These are phyloP conservation scores for Caenorhabditis uteleia DNA, from an alignment of 2,888 invertebrate species.

Conservation along the genomic window DNA sequence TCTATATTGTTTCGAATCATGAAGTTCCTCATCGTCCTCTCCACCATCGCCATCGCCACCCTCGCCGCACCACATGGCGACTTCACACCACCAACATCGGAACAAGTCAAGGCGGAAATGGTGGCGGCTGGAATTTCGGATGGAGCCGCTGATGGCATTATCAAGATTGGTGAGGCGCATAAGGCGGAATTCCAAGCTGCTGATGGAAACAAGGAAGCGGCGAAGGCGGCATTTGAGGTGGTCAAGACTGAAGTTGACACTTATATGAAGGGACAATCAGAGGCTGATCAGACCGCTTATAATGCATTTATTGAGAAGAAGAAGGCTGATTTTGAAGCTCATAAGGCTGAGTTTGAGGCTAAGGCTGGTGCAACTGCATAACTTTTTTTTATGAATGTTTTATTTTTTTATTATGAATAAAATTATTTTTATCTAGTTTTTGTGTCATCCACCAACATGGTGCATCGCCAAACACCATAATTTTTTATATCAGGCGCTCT, in stretches of 20 bases:
- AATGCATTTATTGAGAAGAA: conserved; percentile 17
- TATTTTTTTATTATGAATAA: too few relatives aligned
- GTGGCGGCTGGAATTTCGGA: conserved; percentile 15
- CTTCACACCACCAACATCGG: conserved; percentile 6
- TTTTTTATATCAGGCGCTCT: too few relatives aligned
- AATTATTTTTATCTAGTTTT: too few relatives aligned
- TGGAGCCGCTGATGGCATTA: conserved; percentile 9
- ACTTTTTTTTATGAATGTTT: too few relatives aligned
- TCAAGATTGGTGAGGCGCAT: conserved; percentile 16
- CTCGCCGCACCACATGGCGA: neutral
- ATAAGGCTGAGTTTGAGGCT: too few relatives aligned
- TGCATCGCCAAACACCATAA: too few relatives aligned
- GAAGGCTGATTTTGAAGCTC: conserved; percentile 14
- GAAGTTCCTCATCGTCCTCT: too few relatives aligned
- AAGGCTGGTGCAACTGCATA: too few relatives aligned
- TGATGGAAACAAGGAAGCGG: conserved; percentile 8
- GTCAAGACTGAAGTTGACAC: conserved; percentile 14
- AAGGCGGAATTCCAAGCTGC: conserved; percentile 9
- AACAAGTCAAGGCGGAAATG: conserved; percentile 16
- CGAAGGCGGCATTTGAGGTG: conserved; percentile 6
- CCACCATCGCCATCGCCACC: neutral
- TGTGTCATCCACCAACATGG: too few relatives aligned
- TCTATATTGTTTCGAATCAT: too few relatives aligned
- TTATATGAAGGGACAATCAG: conserved; percentile 13
- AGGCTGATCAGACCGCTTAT: conserved; percentile 19